Conservation (phyloP, 2,113 vertebrate genomes). For the Anarhynchus alexandrinus region DNA sequence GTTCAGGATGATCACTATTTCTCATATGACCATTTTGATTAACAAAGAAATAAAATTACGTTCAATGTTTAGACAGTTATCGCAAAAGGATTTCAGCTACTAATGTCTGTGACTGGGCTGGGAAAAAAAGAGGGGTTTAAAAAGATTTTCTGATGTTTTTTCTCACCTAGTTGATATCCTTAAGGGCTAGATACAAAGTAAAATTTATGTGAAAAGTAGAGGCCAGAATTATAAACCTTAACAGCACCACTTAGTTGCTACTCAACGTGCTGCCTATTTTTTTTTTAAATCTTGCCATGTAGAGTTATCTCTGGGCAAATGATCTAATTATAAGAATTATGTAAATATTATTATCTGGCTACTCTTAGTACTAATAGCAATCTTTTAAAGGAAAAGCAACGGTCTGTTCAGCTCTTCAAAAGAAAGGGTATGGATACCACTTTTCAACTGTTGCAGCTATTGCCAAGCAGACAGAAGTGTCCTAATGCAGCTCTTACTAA, state of each 20-base stretch:
- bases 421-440: neutral
- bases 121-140: fast-evolving
- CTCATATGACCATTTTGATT: slow-evolving; percentile 49
- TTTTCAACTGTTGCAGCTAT: neutral
- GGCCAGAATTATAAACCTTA: neutral
- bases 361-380: neutral
- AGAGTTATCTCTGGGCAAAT: neutral
- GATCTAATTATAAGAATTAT: neutral
- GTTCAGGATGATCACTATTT: slow-evolving; percentile 17
- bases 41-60: slow-evolving; percentile 28
- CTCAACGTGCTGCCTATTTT: neutral
- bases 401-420: neutral
- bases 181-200: neutral
- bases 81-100: slow-evolving; percentile 26
- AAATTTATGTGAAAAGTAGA: neutral
- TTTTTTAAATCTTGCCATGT: neutral
- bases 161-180: neutral
- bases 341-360: neutral
- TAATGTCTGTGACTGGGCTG: neutral
- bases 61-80: slow-evolving; percentile 18
- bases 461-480: neutral
- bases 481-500: neutral
- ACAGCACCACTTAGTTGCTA: neutral
- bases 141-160: neutral
- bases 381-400: neutral